phyloP scores from a whole-genome alignment of 1,140 invertebrate genomes.

The Neodiprion lecontei region DNA sequence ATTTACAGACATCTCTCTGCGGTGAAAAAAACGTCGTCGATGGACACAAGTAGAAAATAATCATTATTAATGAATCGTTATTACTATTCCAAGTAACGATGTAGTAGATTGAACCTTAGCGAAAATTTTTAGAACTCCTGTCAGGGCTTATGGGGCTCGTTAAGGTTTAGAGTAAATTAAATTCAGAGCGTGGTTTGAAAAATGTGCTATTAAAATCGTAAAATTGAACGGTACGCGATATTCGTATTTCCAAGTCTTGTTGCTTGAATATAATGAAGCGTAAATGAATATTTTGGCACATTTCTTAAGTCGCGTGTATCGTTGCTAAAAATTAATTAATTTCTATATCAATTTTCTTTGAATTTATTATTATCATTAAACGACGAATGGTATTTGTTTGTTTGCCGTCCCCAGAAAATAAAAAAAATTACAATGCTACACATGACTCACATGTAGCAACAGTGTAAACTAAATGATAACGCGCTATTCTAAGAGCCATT shows the following conservation, averaged over 20 bases:
- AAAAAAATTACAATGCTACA: conserved; percentile 9
- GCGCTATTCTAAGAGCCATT: conserved; percentile 3
- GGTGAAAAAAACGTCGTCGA: conserved; percentile 3
- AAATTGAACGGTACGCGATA: not conserved
- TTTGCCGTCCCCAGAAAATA: conserved; percentile 54
- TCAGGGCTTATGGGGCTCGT: conserved; percentile 51
- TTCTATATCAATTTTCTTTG: conserved; percentile 18
- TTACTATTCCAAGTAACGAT: not conserved
- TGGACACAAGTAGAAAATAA: conserved; percentile 28
- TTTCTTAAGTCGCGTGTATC: not conserved
- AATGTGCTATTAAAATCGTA: conserved; percentile 3
- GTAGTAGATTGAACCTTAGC: conserved; percentile 40
- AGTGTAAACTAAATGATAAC: not conserved
- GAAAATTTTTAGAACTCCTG: conserved; percentile 56
- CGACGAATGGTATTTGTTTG: conserved; percentile 61
- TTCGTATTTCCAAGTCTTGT: conserved; percentile 4
- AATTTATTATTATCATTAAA: conserved; percentile 43
- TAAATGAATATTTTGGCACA: conserved; percentile 34
- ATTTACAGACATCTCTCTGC: conserved; percentile 1
- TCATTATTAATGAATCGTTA: conserved; percentile 18
- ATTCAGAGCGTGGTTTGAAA: conserved; percentile 20
- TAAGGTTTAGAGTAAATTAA: conserved; percentile 48
- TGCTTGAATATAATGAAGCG: conserved; percentile 26
- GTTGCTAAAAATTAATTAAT: conserved; percentile 9
- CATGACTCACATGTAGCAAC: not conserved